phyloP scores from a whole-genome alignment of 2,113 vertebrate species.

The Odobenus rosmarus region DNA sequence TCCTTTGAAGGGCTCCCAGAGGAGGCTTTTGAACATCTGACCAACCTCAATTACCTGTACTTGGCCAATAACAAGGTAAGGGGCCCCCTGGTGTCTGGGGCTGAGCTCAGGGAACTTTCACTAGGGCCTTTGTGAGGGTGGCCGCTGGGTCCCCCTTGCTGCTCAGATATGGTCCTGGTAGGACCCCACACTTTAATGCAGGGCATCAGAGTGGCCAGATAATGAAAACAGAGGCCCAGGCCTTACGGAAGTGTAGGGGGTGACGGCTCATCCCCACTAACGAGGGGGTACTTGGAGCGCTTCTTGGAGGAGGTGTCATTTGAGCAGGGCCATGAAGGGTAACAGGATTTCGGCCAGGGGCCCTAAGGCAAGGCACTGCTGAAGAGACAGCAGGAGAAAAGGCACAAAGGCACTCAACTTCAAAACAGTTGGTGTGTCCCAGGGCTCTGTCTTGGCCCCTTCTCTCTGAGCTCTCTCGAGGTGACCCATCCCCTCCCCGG shows the following conservation, averaged over 20 bases:
- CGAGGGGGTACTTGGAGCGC: background rate
- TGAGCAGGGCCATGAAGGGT: background rate
- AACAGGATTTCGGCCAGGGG: background rate
- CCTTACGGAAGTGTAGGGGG: background rate
- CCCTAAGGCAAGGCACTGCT: background rate
- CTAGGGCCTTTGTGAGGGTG: background rate
- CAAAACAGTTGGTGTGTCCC: no score
- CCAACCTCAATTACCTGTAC: constrained; percentile 96
- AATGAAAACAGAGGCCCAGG: background rate
- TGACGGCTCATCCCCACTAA: background rate
- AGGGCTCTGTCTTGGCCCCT: background rate
- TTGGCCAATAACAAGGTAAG: constrained; percentile 98
- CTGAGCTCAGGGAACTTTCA: background rate
- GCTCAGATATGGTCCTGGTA: background rate
- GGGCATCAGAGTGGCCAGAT: background rate
- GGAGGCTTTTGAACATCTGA: constrained; percentile 95
- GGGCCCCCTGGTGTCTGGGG: background rate
- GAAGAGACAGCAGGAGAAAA: background rate
- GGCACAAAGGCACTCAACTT: background rate
- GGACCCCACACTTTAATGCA: background rate
- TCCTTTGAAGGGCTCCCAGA: constrained; percentile 92
- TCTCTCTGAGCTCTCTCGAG: background rate
- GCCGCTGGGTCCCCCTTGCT: background rate
- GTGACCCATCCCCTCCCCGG: background rate
- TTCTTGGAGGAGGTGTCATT: background rate